Evolutionary conservation across 2,888 invertebrate genomes (phyloP).

Genomic region (Mythimna ferrago): DNA sequence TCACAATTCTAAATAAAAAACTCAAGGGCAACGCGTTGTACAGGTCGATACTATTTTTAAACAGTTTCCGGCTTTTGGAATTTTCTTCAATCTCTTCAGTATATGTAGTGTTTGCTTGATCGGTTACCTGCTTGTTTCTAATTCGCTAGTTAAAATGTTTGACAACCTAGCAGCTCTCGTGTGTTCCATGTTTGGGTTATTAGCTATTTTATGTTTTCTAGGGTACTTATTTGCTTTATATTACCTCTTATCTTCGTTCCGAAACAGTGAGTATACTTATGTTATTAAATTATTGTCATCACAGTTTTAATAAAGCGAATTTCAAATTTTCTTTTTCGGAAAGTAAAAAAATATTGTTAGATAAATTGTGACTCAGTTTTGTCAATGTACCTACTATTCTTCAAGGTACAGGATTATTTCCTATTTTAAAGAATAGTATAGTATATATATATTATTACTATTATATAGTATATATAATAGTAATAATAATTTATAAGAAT

Average conservation of each 20-base stretch:
- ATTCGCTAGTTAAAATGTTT: background rate
- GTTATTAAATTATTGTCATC: background rate
- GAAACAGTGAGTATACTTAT: background rate
- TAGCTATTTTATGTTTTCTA: background rate
- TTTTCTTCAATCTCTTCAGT: background rate
- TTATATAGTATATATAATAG: too few species aligned
- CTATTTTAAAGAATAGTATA: too few species aligned
- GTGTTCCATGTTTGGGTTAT: background rate
- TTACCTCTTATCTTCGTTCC: background rate
- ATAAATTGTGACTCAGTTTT: too few species aligned
- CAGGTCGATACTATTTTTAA: background rate
- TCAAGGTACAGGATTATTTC: too few species aligned
- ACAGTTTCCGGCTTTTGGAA: background rate
- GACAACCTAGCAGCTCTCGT: background rate
- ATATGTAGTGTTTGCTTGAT: background rate
- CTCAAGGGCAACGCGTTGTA: background rate
- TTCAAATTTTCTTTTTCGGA: too few species aligned
- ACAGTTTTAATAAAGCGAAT: too few species aligned
- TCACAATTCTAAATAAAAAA: background rate
- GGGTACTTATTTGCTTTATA: background rate
- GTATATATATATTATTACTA: too few species aligned
- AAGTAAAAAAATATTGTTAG: too few species aligned
- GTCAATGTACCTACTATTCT: too few species aligned
- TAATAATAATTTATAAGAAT: too few species aligned
- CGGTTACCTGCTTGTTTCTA: background rate